Conservation (phyloP, 2,888 invertebrate species). For the Acholoe squamosa region DNA sequence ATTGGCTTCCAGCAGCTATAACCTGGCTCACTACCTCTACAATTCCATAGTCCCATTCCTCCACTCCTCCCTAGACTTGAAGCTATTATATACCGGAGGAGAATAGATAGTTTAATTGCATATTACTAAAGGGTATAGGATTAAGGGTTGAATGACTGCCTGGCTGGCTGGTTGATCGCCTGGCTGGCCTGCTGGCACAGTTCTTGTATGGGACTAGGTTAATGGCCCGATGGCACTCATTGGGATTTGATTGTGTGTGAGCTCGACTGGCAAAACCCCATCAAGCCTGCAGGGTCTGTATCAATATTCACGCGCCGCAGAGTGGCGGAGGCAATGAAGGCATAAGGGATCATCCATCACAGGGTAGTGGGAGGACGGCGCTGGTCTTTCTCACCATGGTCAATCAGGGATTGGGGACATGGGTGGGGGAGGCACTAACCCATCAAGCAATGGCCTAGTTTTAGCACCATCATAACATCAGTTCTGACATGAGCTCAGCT, state of each 20-base stretch:
- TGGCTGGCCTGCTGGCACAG: slow-evolving; percentile 16
- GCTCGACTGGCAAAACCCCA: slow-evolving; percentile 51
- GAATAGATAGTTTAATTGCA: neutral
- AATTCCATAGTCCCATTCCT: neutral
- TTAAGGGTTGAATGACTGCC: neutral
- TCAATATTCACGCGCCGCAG: slow-evolving; percentile 48
- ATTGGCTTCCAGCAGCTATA: too few species aligned
- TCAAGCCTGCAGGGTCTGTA: slow-evolving; percentile 25
- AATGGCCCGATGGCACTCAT: neutral
- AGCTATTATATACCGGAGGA: neutral
- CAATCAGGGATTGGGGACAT: slow-evolving; percentile 19
- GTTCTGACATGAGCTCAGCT: slow-evolving; percentile 11
- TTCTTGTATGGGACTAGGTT: slow-evolving; percentile 34
- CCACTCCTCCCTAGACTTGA: too few species aligned
- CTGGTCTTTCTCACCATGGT: slow-evolving; percentile 60
- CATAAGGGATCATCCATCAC: slow-evolving; percentile 40
- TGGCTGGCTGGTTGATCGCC: neutral
- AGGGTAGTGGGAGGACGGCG: slow-evolving; percentile 23
- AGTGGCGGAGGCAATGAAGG: slow-evolving; percentile 30
- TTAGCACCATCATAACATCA: slow-evolving; percentile 35
- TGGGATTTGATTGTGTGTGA: slow-evolving; percentile 59
- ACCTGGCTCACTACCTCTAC: neutral
- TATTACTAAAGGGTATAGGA: neutral
- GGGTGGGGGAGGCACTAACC: neutral
- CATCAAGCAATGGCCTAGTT: slow-evolving; percentile 48